phyloP scores from a whole-genome alignment of 2,797 vertebrate species.

The Amphiprion clarkii region DNA sequence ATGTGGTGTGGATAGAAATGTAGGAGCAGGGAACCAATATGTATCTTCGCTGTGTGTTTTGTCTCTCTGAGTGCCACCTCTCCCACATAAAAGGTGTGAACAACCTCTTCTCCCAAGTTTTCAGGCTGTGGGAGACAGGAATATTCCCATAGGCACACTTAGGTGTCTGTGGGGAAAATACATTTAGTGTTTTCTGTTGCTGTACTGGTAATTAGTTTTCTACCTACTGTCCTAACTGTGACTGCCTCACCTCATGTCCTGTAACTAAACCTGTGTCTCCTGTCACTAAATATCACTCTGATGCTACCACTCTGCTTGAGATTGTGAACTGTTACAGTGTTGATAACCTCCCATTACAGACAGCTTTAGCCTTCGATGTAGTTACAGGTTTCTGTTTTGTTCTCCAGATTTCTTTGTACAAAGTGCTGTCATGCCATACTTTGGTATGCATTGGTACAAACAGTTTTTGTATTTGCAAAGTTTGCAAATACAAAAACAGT shows the following conservation, averaged over 20 bases:
- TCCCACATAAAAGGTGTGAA: constrained; percentile 48
- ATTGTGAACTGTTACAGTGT: constrained; percentile 25
- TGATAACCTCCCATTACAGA: constrained; percentile 27
- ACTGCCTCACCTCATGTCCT: constrained; percentile 23
- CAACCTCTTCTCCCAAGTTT: constrained; percentile 29
- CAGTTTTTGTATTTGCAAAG: constrained; percentile 29
- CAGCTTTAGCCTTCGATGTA: constrained; percentile 32
- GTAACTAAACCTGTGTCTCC: constrained; percentile 25
- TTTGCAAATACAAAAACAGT: constrained; percentile 6
- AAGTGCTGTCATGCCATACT: constrained; percentile 28
- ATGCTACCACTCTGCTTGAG: constrained; percentile 13
- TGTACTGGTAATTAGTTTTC: constrained; percentile 33
- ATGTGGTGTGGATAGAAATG: constrained; percentile 48
- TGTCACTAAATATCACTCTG: constrained; percentile 35
- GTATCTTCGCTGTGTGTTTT: constrained; percentile 38
- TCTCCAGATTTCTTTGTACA: constrained; percentile 14
- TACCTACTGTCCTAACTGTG: constrained; percentile 9
- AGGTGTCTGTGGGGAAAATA: constrained; percentile 29
- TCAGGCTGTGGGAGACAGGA: constrained; percentile 11
- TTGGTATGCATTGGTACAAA: constrained; percentile 42
- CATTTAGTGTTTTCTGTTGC: constrained; percentile 4
- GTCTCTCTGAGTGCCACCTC: constrained; percentile 50
- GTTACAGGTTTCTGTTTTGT: constrained; percentile 54
- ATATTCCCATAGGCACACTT: constrained; percentile 27
- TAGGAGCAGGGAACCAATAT: constrained; percentile 25